Evolutionary conservation across 2,113 vertebrate species (phyloP).

Genomic region (Larimichthys crocea): DNA sequence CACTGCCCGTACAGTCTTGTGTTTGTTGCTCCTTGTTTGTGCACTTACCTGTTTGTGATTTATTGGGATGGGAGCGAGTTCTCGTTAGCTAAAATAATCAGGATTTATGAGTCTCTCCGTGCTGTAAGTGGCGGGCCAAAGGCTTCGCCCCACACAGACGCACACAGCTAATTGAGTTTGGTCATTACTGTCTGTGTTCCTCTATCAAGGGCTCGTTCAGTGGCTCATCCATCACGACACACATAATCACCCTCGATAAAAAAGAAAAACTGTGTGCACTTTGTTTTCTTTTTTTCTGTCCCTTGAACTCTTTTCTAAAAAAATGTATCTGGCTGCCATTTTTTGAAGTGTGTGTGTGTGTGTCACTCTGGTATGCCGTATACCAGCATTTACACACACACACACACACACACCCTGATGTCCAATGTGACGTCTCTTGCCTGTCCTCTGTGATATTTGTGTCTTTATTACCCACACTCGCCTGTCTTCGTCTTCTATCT

Average conservation of each 20-base stretch:
- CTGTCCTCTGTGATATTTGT: slow-evolving; percentile 17
- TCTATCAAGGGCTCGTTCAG: slow-evolving; percentile 66
- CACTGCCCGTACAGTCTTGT: not conserved
- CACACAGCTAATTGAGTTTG: slow-evolving; percentile 75
- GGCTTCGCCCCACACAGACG: slow-evolving; percentile 44
- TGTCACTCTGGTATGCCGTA: not conserved
- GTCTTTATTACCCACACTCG: slow-evolving; percentile 15
- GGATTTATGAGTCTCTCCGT: slow-evolving; percentile 74
- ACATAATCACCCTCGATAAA: slow-evolving; percentile 42
- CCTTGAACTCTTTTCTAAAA: slow-evolving; percentile 4
- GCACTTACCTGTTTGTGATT: slow-evolving; percentile 69
- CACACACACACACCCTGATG: not conserved
- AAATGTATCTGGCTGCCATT: not conserved
- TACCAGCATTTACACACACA: not conserved
- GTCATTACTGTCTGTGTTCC: slow-evolving; percentile 71
- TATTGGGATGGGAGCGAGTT: slow-evolving; percentile 56
- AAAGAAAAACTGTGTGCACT: slow-evolving; percentile 24
- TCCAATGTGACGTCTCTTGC: slow-evolving; percentile 7
- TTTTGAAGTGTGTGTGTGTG: not conserved
- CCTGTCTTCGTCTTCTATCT: slow-evolving; percentile 36
- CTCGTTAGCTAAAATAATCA: slow-evolving; percentile 78
- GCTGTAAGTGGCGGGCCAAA: slow-evolving; percentile 53
- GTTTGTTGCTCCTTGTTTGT: slow-evolving; percentile 23
- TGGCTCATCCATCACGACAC: slow-evolving; percentile 52
- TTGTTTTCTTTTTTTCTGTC: slow-evolving; percentile 9